A percentile compares a stretch with the other conserved stretches of the same genome.
Conservation (phyloP, 2,888 invertebrate genomes). For the Noctua janthe region DNA sequence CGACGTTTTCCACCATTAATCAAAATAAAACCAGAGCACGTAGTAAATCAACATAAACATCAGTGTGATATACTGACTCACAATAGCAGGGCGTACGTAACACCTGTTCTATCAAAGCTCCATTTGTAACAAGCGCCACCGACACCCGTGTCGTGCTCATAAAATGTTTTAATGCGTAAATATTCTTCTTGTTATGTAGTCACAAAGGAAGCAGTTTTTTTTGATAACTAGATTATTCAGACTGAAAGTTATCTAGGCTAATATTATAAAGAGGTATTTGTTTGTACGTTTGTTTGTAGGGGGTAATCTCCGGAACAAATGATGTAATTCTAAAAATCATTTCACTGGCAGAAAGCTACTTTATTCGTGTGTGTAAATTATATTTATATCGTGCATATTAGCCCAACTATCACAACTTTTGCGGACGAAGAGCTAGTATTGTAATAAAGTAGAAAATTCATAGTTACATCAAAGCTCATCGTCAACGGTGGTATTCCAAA, state of each 20-base stretch:
- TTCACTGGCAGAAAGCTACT: no score
- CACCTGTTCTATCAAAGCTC: constrained; percentile 49
- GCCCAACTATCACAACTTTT: no score
- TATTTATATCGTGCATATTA: no score
- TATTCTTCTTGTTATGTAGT: constrained; percentile 27
- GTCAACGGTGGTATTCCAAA: neutral
- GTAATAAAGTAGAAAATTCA: neutral
- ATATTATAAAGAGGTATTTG: neutral
- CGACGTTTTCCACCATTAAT: constrained; percentile 18
- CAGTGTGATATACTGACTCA: constrained; percentile 48
- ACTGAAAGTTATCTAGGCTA: neutral
- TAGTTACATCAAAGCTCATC: neutral
- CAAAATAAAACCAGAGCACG: constrained; percentile 47
- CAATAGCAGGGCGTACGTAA: constrained; percentile 43
- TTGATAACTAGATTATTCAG: neutral
- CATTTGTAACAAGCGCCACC: constrained; percentile 51
- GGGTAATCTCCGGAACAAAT: no score
- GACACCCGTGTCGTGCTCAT: constrained; percentile 35
- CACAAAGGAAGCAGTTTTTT: neutral
- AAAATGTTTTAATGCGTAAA: constrained; percentile 47
- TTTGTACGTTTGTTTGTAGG: no score
- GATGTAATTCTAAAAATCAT: no score
- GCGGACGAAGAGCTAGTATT: neutral
- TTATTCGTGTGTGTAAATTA: no score
- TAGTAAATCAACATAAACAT: constrained; percentile 53